Base-by-base conservation (phyloP, 2,113 vertebrate genomes). In the Periophthalmus modestus region DNA sequence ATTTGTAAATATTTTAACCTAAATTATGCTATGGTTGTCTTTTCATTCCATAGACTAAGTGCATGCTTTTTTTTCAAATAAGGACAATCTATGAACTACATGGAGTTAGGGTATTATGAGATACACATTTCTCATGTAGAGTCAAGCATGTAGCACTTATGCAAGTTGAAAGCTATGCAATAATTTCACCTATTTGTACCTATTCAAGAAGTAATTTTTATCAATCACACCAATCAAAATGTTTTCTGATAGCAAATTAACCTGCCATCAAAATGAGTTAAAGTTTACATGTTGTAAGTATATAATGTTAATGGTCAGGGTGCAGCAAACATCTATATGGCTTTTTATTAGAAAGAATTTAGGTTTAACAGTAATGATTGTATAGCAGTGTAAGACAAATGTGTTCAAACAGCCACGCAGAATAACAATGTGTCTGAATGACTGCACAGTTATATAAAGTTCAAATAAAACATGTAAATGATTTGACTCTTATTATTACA, bases 31-130 rank as follows among this genome's bases (percentile, higher is more conserved):
- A 34, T 18, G 24, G 16, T 16, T 62, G 14, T 19, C 10, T 65
- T 39, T 65, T 43, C 62, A 65, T 65, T 65, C 62, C 62, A 65
- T 74, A 65, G 18, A 34, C n/a, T n/a, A n/a, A 34, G 28, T 63
- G 18, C 34, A 19, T 39, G 24, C 1, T 28, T 28, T n/a, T 39
- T 68, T 62, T 28, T 21, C 46, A 21, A 10, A 72, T 48, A 46
- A 59, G 16, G 36, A 24, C 16, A 19, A 7, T 46, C 54, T 21
- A 12, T 33, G n/a, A 39, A n/a, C 12, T 1, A 47, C 55, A 34
- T 52, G 50, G 50, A 52, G 18, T 18, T 52, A 52, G 15, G 39
- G 39, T 43, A 43, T 43, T 43, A 43, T 43, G 39, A 43, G 39
- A 43, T 43, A 43, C 10, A 9, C 7, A n/a, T 55, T 55, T 55